Percentiles rank a stretch among this genome's conserved stretches.
These are phyloP conservation scores for Magallana nippona DNA, from an alignment of 2,888 invertebrate species.

Conservation along the genomic window DNA sequence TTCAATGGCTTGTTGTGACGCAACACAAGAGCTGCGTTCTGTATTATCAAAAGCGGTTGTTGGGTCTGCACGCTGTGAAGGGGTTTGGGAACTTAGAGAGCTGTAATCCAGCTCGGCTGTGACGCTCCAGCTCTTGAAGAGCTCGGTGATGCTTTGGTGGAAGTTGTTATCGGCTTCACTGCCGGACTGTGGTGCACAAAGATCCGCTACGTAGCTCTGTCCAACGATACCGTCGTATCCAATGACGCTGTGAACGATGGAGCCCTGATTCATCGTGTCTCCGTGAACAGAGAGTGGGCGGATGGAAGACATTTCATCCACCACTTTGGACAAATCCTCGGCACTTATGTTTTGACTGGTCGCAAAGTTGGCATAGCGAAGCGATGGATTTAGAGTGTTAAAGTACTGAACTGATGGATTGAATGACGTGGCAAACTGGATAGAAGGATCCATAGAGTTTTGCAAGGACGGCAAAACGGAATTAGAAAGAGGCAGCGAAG, in stretches of 20 bases:
- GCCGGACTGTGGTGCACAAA: conserved; percentile 23
- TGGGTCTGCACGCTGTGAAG: conserved; percentile 44
- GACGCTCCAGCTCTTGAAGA: conserved; percentile 59
- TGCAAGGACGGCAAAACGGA: conserved; percentile 39
- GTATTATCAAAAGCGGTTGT: conserved; percentile 43
- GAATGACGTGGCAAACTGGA: background rate
- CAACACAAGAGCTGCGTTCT: background rate
- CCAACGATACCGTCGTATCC: conserved; percentile 56
- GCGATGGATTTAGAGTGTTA: conserved; percentile 19
- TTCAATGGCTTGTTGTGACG: conserved; percentile 39
- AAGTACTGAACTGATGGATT: conserved; percentile 5
- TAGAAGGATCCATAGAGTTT: conserved; percentile 1
- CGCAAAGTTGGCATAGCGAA: conserved; percentile 44
- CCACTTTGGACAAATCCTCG: conserved; percentile 62
- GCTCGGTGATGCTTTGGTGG: conserved; percentile 54
- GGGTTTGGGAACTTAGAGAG: conserved; percentile 38
- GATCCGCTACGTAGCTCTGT: conserved; percentile 52
- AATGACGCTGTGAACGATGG: conserved; percentile 50
- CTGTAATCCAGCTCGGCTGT: conserved; percentile 54
- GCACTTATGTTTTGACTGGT: conserved; percentile 55
- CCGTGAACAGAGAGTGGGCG: conserved; percentile 56
- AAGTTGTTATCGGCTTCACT: conserved; percentile 42
- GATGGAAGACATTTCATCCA: conserved; percentile 61
- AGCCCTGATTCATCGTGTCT: conserved; percentile 55
- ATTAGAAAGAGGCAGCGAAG: conserved; percentile 3